Percentiles rank a stretch among this genome's conserved stretches.
Evolutionary conservation across 92 coral and sea anemone species (phyloP).

Genomic region (Umimayanthus kanabou): DNA sequence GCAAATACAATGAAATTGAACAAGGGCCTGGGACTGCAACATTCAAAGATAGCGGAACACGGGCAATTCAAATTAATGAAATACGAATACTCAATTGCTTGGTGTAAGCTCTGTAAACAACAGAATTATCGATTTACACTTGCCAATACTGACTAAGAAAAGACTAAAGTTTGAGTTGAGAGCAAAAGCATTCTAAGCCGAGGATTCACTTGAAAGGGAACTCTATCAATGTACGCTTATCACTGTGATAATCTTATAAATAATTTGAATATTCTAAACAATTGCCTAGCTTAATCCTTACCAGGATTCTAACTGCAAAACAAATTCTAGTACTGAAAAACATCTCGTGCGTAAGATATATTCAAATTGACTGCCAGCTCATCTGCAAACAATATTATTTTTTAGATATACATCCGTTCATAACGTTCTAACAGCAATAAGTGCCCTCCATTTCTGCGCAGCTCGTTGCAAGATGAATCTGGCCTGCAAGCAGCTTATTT

Average conservation of each 20-base stretch:
- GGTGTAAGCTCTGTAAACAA: not conserved
- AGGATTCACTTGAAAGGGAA: not conserved
- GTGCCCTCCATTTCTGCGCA: not conserved
- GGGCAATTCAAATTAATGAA: not conserved
- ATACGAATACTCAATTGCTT: not conserved
- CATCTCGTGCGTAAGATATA: not conserved
- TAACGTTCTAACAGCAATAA: not conserved
- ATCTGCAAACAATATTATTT: not conserved
- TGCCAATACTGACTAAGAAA: not conserved
- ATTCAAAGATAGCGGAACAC: not conserved
- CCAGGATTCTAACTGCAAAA: constrained; percentile 9
- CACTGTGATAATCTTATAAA: constrained; percentile 13
- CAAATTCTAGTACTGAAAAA: not conserved
- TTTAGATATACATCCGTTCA: not conserved
- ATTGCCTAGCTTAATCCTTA: not conserved
- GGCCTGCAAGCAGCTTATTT: not conserved
- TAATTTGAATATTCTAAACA: constrained; percentile 1
- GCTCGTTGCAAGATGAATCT: not conserved
- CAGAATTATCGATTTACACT: not conserved
- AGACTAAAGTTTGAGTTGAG: not conserved
- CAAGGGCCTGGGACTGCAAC: constrained; percentile 6
- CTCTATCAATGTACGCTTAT: not conserved
- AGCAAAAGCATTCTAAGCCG: not conserved
- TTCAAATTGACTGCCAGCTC: not conserved
- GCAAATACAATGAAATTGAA: not conserved